Percentiles rank a stretch among this genome's conserved stretches.
phyloP scores from a whole-genome alignment of 2,797 vertebrate species.

The Phaenicophaeus curvirostris region DNA sequence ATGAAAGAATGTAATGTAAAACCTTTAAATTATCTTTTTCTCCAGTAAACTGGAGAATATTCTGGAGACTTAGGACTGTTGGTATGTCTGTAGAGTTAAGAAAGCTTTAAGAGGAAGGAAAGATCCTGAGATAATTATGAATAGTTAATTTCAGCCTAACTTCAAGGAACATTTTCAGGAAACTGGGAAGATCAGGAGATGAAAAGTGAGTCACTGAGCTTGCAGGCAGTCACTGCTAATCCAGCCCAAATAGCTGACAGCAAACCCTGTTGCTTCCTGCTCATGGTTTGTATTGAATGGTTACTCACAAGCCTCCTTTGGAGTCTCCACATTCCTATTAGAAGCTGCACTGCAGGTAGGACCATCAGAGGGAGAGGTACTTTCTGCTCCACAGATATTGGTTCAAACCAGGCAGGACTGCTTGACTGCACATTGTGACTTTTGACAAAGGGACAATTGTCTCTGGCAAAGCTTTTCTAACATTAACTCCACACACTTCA shows the following conservation, averaged over 20 bases:
- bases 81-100: not conserved
- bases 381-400: not conserved
- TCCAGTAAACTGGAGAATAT: not conserved
- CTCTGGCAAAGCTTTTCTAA: not conserved
- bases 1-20: not conserved
- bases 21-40: not conserved
- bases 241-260: not conserved
- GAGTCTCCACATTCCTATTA: not conserved
- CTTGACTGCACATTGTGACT: not conserved
- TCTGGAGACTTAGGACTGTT: not conserved
- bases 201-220: not conserved
- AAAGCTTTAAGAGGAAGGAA: not conserved
- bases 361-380: accelerated
- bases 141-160: not conserved
- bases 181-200: not conserved
- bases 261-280: not conserved
- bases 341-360: not conserved
- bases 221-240: not conserved
- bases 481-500: not conserved
- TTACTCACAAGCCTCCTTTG: not conserved
- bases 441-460: not conserved
- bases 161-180: not conserved
- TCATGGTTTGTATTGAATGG: not conserved
- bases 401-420: not conserved
- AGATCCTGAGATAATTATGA: not conserved